These are phyloP conservation scores for Brachionichthys hirsutus DNA, from an alignment of 2,113 vertebrate species.

Conservation along the genomic window DNA sequence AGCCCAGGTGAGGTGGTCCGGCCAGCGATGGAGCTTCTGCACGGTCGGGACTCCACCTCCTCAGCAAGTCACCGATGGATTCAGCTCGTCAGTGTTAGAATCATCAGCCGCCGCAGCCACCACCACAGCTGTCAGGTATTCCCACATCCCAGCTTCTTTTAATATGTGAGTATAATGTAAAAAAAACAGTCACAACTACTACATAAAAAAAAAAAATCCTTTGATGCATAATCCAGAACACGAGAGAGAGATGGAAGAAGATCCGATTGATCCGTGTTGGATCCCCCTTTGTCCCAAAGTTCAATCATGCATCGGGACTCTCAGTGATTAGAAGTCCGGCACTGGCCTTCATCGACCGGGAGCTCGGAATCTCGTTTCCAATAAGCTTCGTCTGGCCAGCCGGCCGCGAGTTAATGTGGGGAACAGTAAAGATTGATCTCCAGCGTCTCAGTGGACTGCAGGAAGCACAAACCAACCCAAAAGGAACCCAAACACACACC, in stretches of 20 bases:
- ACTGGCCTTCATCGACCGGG: conserved; percentile 56
- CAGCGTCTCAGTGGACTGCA: conserved; percentile 44
- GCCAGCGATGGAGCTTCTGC: conserved; percentile 69
- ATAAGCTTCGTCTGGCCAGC: conserved; percentile 57
- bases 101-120: no score
- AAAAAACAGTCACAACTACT: not conserved
- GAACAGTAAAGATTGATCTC: conserved; percentile 60
- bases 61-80: no score
- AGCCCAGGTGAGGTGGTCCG: conserved; percentile 62
- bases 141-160: not conserved
- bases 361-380: conserved; percentile 43
- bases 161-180: no score
- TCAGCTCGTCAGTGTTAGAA: no score
- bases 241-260: conserved; percentile 11
- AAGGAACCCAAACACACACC: conserved; percentile 29
- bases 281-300: conserved; percentile 51
- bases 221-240: not conserved
- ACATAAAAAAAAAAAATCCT: conserved; percentile 10
- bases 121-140: no score
- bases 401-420: conserved; percentile 54
- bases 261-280: conserved; percentile 39
- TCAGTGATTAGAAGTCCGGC: conserved; percentile 54
- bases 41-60: conserved; percentile 15
- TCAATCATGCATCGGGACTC: conserved; percentile 50
- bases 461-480: conserved; percentile 33